Conservation (phyloP, 2,797 vertebrate species). For the Allobates femoralis region DNA sequence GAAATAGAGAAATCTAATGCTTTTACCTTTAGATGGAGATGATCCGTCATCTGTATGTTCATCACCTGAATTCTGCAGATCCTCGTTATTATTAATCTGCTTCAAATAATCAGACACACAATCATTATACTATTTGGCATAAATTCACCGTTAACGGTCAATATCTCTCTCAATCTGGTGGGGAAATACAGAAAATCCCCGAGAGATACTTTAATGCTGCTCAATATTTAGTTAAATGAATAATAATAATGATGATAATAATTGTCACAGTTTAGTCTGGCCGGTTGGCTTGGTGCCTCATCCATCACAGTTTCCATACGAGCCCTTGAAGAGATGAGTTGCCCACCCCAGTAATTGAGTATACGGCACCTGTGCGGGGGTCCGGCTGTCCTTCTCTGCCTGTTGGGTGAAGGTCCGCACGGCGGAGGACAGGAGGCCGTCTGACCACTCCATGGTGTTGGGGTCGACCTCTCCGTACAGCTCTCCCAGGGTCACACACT, state of each 20-base stretch:
- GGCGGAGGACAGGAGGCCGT: slow-evolving; percentile 71
- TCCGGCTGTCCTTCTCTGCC: slow-evolving; percentile 21
- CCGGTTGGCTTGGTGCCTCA: too few species aligned
- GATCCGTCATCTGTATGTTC: neutral
- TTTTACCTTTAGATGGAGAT: slow-evolving; percentile 31
- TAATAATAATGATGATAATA: too few species aligned
- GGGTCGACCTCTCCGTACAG: slow-evolving; percentile 71
- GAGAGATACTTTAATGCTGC: too few species aligned
- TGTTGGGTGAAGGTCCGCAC: slow-evolving; percentile 67
- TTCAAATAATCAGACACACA: slow-evolving; percentile 13
- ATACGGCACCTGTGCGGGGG: neutral
- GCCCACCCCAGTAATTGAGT: neutral
- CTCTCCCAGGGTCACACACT: slow-evolving; percentile 70
- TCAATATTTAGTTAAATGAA: too few species aligned
- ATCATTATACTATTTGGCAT: too few species aligned
- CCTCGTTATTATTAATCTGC: neutral
- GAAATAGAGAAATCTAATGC: neutral
- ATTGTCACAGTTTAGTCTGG: too few species aligned
- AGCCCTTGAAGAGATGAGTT: too few species aligned
- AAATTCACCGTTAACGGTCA: too few species aligned
- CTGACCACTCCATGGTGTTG: slow-evolving; percentile 74
- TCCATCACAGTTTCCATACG: too few species aligned
- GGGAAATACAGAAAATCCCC: too few species aligned
- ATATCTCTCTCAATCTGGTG: too few species aligned
- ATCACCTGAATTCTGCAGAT: neutral